These are phyloP conservation scores for Seira ritae DNA, from an alignment of 2,888 invertebrate genomes.

Conservation along the genomic window DNA sequence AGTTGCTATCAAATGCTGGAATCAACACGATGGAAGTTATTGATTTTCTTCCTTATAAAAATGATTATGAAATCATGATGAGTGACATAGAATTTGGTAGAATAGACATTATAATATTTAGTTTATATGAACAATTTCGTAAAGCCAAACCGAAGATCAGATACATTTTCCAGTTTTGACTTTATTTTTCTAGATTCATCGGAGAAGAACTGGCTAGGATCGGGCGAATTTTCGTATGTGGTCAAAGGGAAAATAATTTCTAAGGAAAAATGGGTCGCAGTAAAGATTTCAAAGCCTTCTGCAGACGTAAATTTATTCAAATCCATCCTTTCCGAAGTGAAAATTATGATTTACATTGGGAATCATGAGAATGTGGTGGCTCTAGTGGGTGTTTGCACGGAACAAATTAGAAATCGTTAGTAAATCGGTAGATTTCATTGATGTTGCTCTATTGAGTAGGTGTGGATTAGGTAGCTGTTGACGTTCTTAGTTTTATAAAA, in stretches of 20 bases:
- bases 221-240: conserved; percentile 55
- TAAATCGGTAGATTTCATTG: not conserved
- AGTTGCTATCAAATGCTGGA: conserved; percentile 13
- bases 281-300: conserved; percentile 51
- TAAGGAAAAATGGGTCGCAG: conserved; percentile 29
- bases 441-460: too few relatives aligned
- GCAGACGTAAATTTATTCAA: conserved; percentile 58
- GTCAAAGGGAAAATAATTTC: conserved; percentile 43
- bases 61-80: conserved; percentile 42
- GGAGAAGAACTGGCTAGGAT: conserved; percentile 35
- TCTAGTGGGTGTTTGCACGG: conserved; percentile 50
- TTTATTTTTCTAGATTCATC: conserved; percentile 39
- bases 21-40: conserved; percentile 21
- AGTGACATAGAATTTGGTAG: conserved; percentile 56
- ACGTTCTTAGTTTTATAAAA: too few relatives aligned
- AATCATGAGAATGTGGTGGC: conserved; percentile 46
- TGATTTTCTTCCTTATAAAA: conserved; percentile 55
- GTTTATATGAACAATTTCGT: too few relatives aligned
- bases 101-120: not conserved
- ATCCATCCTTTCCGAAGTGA: conserved; percentile 52
- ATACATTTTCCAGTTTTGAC: not conserved
- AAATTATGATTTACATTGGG: conserved; percentile 61
- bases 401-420: conserved; percentile 45
- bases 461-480: too few relatives aligned
- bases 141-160: not conserved